Conservation (phyloP, 2,888 invertebrate species). For the Heliconius hortense region DNA sequence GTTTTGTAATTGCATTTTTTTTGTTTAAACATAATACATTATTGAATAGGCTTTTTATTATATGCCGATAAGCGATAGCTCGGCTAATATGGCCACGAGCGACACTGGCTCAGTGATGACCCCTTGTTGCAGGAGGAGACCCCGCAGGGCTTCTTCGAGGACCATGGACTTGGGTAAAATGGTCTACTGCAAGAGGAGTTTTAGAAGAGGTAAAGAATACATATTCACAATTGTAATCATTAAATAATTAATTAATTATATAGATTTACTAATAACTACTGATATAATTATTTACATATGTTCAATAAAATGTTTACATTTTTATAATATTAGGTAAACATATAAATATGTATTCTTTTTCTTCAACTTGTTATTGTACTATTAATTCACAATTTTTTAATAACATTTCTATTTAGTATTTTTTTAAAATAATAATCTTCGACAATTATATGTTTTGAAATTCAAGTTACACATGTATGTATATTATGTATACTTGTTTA, state of each 20-base stretch:
- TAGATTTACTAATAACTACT: slow-evolving; percentile 1
- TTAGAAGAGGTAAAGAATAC: slow-evolving; percentile 31
- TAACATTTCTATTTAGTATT: slow-evolving; percentile 16
- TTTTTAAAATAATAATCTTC: background rate
- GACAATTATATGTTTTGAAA: background rate
- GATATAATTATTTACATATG: slow-evolving; percentile 18
- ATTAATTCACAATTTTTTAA: background rate
- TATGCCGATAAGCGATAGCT: slow-evolving; percentile 63
- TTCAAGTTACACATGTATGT: background rate
- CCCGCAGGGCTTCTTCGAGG: slow-evolving; percentile 99
- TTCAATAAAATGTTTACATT: slow-evolving; percentile 6
- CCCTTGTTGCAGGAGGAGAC: slow-evolving; percentile 98
- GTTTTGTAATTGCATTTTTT: background rate
- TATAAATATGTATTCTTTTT: slow-evolving; percentile 33
- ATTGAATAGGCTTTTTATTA: slow-evolving; percentile 9
- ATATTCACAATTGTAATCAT: slow-evolving; percentile 16
- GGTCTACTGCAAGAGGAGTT: background rate
- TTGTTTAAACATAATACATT: background rate
- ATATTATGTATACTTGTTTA: slow-evolving; percentile 10
- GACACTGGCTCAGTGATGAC: slow-evolving; percentile 77
- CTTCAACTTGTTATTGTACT: slow-evolving; percentile 9
- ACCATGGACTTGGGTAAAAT: slow-evolving; percentile 96
- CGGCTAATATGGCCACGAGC: slow-evolving; percentile 79
- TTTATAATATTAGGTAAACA: slow-evolving; percentile 11
- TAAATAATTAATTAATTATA: background rate